Evolutionary conservation across 2,113 vertebrate species (phyloP).

Genomic region (Panthera uncia): DNA sequence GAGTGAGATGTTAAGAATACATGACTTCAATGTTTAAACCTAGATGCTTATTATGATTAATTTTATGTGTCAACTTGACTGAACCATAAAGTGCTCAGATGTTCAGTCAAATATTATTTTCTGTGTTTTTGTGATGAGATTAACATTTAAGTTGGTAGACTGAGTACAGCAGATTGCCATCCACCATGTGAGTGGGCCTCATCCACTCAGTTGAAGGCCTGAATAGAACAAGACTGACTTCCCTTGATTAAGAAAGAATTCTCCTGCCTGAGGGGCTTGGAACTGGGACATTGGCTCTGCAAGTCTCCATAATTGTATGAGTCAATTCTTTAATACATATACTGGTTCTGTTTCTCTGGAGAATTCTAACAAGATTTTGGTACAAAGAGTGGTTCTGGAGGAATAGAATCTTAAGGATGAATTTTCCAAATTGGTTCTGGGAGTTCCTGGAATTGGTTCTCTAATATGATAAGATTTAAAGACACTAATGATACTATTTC

Average conservation of each 20-base stretch:
- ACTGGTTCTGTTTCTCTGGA: neutral
- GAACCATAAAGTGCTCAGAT: neutral
- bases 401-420: neutral
- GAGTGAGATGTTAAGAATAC: neutral
- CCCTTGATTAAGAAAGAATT: neutral
- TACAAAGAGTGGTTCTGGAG: neutral
- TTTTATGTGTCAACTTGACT: neutral
- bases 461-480: neutral
- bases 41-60: neutral
- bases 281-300: neutral
- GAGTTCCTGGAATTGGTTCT: neutral
- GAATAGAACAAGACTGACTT: neutral
- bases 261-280: neutral
- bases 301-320: neutral
- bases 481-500: neutral
- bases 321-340: neutral
- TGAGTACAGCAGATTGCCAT: neutral
- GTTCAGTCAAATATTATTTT: neutral
- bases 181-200: neutral
- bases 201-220: neutral
- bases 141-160: neutral
- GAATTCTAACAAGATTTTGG: neutral
- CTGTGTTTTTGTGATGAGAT: neutral
- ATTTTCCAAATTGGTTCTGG: neutral
- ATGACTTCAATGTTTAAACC: neutral